Evolutionary conservation across 2,888 invertebrate species (phyloP).

Genomic region (Drosophila phalerata): DNA sequence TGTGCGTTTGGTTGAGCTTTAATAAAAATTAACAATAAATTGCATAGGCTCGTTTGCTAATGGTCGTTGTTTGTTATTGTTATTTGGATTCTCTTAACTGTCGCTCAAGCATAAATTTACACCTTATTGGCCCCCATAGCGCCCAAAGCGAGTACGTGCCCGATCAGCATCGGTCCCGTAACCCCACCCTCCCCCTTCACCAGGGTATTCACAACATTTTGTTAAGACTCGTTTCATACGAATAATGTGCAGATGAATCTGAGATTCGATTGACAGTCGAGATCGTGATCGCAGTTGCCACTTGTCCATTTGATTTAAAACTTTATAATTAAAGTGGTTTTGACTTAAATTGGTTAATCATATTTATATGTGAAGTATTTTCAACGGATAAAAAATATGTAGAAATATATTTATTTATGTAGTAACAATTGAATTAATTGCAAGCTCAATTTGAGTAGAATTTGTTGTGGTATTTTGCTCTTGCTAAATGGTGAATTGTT

Average conservation of each 20-base stretch:
- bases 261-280: conserved; percentile 43
- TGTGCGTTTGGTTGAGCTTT: conserved; percentile 72
- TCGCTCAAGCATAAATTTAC: conserved; percentile 81
- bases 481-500: conserved; percentile 36
- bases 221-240: conserved; percentile 22
- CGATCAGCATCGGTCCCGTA: conserved; percentile 8
- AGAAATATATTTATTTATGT: background rate
- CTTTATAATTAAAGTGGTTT: conserved; percentile 77
- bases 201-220: background rate
- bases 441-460: conserved; percentile 44
- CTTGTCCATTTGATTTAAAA: conserved; percentile 62
- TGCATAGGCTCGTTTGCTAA: conserved; percentile 71
- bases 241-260: conserved; percentile 36
- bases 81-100: conserved; percentile 46
- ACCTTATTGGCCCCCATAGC: conserved; percentile 85
- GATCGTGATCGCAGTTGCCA: conserved; percentile 29
- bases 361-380: conserved; percentile 69
- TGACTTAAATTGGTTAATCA: conserved; percentile 80
- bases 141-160: conserved; percentile 71
- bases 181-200: background rate
- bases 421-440: conserved; percentile 29
- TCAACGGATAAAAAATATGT: conserved; percentile 23
- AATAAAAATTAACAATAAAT: conserved; percentile 71
- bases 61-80: conserved; percentile 49
- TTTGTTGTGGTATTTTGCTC: conserved; percentile 32